Percentiles rank a stretch among this genome's conserved stretches.
Conservation (phyloP, 2,113 vertebrate genomes). For the Ciconia boyciana region DNA sequence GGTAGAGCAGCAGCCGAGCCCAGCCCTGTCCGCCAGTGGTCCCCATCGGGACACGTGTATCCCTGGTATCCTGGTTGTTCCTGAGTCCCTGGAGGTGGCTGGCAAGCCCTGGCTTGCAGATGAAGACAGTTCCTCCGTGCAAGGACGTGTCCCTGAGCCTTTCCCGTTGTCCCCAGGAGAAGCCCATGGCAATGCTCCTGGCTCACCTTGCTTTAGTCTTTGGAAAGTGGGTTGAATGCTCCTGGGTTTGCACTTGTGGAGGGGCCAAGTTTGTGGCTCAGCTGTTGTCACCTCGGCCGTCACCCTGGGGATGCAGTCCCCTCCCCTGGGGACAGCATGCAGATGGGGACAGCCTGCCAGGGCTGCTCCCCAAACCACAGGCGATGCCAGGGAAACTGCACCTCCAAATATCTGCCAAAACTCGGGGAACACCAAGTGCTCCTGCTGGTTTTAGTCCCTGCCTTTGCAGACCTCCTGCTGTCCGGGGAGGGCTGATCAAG, state of each 20-base stretch:
- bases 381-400: not conserved
- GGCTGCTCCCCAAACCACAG: not conserved
- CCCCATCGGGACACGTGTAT: not conserved
- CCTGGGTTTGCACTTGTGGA: not conserved
- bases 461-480: not conserved
- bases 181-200: fast-evolving
- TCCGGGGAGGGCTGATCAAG: not conserved
- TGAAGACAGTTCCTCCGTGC: fast-evolving
- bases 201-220: not conserved
- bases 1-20: not conserved
- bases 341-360: not conserved
- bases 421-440: not conserved
- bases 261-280: not conserved
- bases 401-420: not conserved
- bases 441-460: not conserved
- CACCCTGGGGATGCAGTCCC: too few species aligned
- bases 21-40: fast-evolving
- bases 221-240: not conserved
- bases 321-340: not conserved
- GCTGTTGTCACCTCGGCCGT: not conserved
- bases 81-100: not conserved
- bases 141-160: not conserved
- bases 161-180: not conserved
- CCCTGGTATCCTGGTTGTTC: not conserved
- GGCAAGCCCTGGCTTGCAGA: not conserved